Conservation (phyloP, 2,888 invertebrate species). For the Ecdyonurus torrentis region DNA sequence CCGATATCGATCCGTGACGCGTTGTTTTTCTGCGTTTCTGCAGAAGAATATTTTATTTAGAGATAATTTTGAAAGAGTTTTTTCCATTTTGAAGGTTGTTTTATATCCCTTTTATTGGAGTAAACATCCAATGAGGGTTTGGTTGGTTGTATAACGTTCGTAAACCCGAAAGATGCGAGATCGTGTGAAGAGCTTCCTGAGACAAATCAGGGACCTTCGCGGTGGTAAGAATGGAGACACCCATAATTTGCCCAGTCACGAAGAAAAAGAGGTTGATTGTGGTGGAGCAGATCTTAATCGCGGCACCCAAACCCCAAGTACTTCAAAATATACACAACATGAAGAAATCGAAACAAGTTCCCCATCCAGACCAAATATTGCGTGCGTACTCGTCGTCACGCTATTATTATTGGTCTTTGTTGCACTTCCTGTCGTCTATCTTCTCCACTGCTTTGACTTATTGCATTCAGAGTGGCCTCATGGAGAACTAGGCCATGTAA, state of each 20-base stretch:
- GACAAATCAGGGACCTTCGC: slow-evolving; percentile 3
- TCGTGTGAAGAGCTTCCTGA: slow-evolving; percentile 8
- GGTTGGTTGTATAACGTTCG: not conserved
- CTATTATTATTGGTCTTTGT: slow-evolving; percentile 26
- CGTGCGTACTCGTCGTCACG: slow-evolving; percentile 22
- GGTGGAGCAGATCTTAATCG: slow-evolving; percentile 10
- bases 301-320: slow-evolving; percentile 15
- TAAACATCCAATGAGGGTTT: not conserved
- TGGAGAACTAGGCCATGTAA: slow-evolving; percentile 10
- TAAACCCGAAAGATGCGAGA: not conserved
- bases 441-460: slow-evolving; percentile 26
- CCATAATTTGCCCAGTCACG: not conserved
- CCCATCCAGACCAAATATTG: slow-evolving; percentile 23
- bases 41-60: too few species aligned
- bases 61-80: too few species aligned
- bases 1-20: not conserved
- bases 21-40: not conserved
- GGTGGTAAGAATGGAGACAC: slow-evolving; percentile 1
- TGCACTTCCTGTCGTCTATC: slow-evolving; percentile 26
- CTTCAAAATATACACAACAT: slow-evolving; percentile 21
- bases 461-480: slow-evolving; percentile 18
- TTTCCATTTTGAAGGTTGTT: too few species aligned
- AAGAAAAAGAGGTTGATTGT: not conserved
- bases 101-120: too few species aligned
- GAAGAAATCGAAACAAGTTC: slow-evolving; percentile 15